A percentile compares a stretch with the other conserved stretches of the same genome.
Evolutionary conservation across 2,797 vertebrate genomes (phyloP).

Genomic region (Semotilus atromaculatus): DNA sequence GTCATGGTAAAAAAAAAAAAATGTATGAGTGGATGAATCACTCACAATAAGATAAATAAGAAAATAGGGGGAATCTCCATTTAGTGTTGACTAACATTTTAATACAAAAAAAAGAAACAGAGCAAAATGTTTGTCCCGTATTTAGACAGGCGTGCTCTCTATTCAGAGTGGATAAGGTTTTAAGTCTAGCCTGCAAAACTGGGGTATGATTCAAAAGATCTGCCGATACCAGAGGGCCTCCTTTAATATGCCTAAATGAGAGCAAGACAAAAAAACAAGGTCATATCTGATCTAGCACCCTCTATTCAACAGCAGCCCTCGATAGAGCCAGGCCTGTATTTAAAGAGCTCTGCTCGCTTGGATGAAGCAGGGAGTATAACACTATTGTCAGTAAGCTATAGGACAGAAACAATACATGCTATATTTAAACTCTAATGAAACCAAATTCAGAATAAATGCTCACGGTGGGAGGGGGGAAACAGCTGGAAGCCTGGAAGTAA

Average conservation of each 20-base stretch:
- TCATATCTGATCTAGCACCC: conserved; percentile 74
- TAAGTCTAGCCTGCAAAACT: conserved; percentile 52
- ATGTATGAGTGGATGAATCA: neutral
- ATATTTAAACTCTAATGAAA: conserved; percentile 76
- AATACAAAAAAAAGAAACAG: neutral
- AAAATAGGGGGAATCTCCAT: neutral
- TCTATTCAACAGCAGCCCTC: conserved; percentile 74
- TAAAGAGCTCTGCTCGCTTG: conserved; percentile 68
- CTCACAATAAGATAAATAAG: neutral
- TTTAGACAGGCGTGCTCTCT: conserved; percentile 22
- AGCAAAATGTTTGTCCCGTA: neutral
- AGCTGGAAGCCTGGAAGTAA: conserved; percentile 74
- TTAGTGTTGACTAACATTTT: neutral
- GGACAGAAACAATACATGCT: conserved; percentile 77
- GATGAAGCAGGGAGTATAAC: conserved; percentile 67
- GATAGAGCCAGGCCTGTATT: conserved; percentile 71
- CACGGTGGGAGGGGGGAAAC: conserved; percentile 64
- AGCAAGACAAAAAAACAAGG: conserved; percentile 74
- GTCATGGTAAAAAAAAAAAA: neutral
- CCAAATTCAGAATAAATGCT: conserved; percentile 50
- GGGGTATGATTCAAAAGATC: conserved; percentile 57
- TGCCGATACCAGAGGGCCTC: conserved; percentile 60
- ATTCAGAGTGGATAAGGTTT: conserved; percentile 21
- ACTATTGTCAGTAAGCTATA: conserved; percentile 71
- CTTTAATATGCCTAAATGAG: conserved; percentile 73